phyloP scores from a whole-genome alignment of 2,888 invertebrate genomes.

The Empis livida region DNA sequence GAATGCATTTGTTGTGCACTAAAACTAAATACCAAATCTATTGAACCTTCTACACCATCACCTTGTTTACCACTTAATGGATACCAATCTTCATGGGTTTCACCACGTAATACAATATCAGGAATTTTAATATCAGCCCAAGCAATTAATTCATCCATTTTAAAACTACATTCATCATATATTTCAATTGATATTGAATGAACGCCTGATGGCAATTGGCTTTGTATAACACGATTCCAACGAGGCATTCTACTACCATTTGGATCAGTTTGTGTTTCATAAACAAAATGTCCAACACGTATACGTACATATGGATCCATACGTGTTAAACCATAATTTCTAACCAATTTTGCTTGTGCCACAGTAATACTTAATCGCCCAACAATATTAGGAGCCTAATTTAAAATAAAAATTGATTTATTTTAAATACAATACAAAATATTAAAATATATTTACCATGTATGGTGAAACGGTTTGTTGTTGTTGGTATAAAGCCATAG shows the following conservation, averaged over 20 bases:
- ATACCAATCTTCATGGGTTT: conserved; percentile 93
- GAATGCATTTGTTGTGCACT: conserved; percentile 35
- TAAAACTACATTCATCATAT: conserved; percentile 94
- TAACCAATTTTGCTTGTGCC: conserved; percentile 79
- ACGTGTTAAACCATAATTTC: conserved; percentile 87
- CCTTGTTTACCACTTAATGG: conserved; percentile 88
- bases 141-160: conserved; percentile 90
- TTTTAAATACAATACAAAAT: background rate
- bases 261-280: conserved; percentile 89
- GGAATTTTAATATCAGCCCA: conserved; percentile 88
- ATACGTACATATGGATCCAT: conserved; percentile 96
- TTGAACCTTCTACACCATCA: conserved; percentile 84
- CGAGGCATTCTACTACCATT: conserved; percentile 91
- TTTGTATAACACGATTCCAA: conserved; percentile 89
- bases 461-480: conserved; percentile 21
- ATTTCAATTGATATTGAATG: conserved; percentile 84
- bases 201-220: conserved; percentile 68
- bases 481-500: conserved; percentile 24
- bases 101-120: conserved; percentile 66
- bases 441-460: conserved; percentile 14
- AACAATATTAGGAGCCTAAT: conserved; percentile 22
- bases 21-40: conserved; percentile 80
- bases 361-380: conserved; percentile 76
- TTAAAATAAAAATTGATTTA: background rate
- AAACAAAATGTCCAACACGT: conserved; percentile 84